Evolutionary conservation across 2,888 invertebrate genomes (phyloP).

Genomic region (Stramonita haemastoma): DNA sequence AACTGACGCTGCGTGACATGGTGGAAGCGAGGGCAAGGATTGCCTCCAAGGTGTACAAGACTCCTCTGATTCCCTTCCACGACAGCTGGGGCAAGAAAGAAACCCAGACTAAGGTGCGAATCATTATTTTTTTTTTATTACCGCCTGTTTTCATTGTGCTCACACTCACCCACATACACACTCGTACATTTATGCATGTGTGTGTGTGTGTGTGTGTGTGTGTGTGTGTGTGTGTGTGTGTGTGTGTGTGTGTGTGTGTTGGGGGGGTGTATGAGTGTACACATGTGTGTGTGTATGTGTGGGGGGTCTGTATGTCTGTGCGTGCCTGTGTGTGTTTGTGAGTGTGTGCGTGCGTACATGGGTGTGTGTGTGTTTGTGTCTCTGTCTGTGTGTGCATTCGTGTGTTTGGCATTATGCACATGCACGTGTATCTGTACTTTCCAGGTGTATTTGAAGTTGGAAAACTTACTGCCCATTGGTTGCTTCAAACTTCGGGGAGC

Average conservation of each 20-base stretch:
- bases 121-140: background rate
- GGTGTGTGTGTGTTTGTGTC: background rate
- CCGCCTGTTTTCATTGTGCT: background rate
- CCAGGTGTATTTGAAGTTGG: conserved; percentile 73
- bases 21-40: conserved; percentile 55
- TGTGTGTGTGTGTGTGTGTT: background rate
- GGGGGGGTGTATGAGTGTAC: background rate
- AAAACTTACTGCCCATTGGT: conserved; percentile 73
- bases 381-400: background rate
- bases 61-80: conserved; percentile 63
- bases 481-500: conserved; percentile 74
- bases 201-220: too few species aligned
- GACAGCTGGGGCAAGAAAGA: conserved; percentile 38
- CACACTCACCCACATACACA: background rate
- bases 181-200: background rate
- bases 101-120: background rate
- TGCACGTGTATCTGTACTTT: conserved; percentile 23
- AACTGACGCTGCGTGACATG: conserved; percentile 52
- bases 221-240: background rate
- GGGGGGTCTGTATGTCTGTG: conserved; percentile 6
- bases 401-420: too few species aligned
- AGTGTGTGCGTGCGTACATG: background rate
- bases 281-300: background rate
- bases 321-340: background rate
- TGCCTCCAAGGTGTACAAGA: conserved; percentile 52